A percentile compares a stretch with the other conserved stretches of the same genome.
phyloP scores from a whole-genome alignment of 1,140 invertebrate genomes.

The Arctopsyche grandis region DNA sequence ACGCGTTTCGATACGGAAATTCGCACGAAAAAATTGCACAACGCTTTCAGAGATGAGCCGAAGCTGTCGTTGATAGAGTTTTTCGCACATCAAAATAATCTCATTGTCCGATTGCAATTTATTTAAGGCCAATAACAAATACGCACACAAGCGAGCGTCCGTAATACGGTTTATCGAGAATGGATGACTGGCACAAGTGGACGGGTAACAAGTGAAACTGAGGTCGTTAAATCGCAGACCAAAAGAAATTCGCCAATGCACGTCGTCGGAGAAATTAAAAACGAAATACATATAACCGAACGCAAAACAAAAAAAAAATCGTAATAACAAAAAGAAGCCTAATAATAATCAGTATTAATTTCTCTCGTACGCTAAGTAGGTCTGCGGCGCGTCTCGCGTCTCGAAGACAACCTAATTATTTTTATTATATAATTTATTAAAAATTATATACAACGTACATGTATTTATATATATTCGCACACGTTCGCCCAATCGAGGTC shows the following conservation, averaged over 20 bases:
- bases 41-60: too few species aligned
- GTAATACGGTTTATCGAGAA: slow-evolving; percentile 32
- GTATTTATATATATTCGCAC: background rate
- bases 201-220: slow-evolving; percentile 40
- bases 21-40: too few species aligned
- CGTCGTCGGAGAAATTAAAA: background rate
- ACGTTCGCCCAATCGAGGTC: background rate
- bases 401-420: background rate
- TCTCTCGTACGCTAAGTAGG: slow-evolving; percentile 33
- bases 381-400: background rate
- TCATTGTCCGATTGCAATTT: too few species aligned
- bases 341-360: slow-evolving; percentile 37
- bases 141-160: background rate
- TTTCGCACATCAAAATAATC: too few species aligned
- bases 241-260: slow-evolving; percentile 21
- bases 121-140: background rate
- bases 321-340: background rate
- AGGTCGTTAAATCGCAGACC: slow-evolving; percentile 35
- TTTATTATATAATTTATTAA: slow-evolving; percentile 34
- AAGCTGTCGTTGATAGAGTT: too few species aligned
- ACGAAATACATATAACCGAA: background rate
- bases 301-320: background rate
- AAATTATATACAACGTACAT: background rate
- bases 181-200: slow-evolving; percentile 35
- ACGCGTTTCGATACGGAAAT: too few species aligned